phyloP scores from a whole-genome alignment of 2,113 vertebrate species.

The Sylvia atricapilla region DNA sequence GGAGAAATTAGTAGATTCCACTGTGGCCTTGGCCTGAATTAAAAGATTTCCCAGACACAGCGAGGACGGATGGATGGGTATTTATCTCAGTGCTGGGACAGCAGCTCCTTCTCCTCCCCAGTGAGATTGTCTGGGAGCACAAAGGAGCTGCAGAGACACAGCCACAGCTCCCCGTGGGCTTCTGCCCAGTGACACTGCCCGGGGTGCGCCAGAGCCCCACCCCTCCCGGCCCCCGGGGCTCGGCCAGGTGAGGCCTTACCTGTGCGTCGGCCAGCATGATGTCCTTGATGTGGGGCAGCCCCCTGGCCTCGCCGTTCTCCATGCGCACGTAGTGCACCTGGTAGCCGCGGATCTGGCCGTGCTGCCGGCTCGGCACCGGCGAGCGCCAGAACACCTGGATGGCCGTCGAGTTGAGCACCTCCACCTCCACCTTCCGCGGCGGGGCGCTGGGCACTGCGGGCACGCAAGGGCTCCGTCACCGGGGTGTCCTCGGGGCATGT shows the following conservation, averaged over 20 bases:
- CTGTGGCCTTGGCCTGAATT: slow-evolving; percentile 6
- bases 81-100: slow-evolving; percentile 20
- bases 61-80: background rate
- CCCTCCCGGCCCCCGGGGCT: background rate
- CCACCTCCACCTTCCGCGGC: slow-evolving; percentile 92
- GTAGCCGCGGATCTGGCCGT: slow-evolving; percentile 97
- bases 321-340: slow-evolving; percentile 96
- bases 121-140: background rate
- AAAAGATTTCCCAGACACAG: background rate
- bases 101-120: background rate
- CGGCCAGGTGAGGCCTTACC: slow-evolving; percentile 61
- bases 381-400: slow-evolving; percentile 97
- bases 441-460: slow-evolving; percentile 92
- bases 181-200: rapidly evolving
- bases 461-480: background rate
- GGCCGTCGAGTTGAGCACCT: slow-evolving; percentile 93
- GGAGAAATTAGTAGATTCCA: slow-evolving; percentile 29
- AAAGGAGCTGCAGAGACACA: background rate
- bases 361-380: slow-evolving; percentile 86
- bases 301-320: slow-evolving; percentile 92
- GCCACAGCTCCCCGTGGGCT: rapidly evolving
- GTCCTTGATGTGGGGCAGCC: slow-evolving; percentile 93
- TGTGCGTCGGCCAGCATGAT: slow-evolving; percentile 97
- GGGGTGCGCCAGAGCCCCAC: background rate
- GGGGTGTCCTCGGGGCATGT: no score